phyloP scores from a whole-genome alignment of 2,888 invertebrate genomes.

The Tubulanus polymorphus region DNA sequence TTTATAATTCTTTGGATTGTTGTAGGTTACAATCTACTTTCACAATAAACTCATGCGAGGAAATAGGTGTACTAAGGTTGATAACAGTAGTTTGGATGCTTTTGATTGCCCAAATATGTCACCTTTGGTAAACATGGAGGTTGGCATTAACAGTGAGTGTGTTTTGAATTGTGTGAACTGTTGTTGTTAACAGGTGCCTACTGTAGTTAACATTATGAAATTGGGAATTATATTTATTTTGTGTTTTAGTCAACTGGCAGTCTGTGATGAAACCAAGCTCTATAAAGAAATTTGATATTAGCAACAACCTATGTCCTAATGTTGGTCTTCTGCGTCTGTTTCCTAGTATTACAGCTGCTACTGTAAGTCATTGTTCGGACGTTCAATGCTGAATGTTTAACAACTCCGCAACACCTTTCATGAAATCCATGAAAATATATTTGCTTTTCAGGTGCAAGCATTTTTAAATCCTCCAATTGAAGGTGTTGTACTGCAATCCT shows the following conservation, averaged over 20 bases:
- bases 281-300: slow-evolving; percentile 67
- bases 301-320: slow-evolving; percentile 69
- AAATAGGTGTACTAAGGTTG: slow-evolving; percentile 77
- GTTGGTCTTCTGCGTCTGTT: slow-evolving; percentile 84
- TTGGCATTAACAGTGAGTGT: slow-evolving; percentile 31
- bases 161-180: too few relatives aligned
- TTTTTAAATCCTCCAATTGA: slow-evolving; percentile 65
- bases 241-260: slow-evolving; percentile 63
- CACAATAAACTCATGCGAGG: slow-evolving; percentile 83
- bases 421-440: too few relatives aligned
- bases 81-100: slow-evolving; percentile 60
- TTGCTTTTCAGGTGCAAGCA: slow-evolving; percentile 55
- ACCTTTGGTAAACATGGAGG: slow-evolving; percentile 75
- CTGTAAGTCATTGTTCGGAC: too few relatives aligned
- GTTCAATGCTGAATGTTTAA: too few relatives aligned
- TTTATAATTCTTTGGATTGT: too few relatives aligned
- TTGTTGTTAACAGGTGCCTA: too few relatives aligned
- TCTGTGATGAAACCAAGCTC: slow-evolving; percentile 63
- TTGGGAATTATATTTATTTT: too few relatives aligned
- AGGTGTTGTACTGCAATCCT: slow-evolving; percentile 87
- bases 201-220: too few relatives aligned
- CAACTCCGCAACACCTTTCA: too few relatives aligned
- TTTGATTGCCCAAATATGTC: slow-evolving; percentile 84
- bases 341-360: slow-evolving; percentile 81
- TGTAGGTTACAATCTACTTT: slow-evolving; percentile 84